Base-by-base conservation (phyloP, 1,140 invertebrate genomes). In the Drosophila carrolli region DNA sequence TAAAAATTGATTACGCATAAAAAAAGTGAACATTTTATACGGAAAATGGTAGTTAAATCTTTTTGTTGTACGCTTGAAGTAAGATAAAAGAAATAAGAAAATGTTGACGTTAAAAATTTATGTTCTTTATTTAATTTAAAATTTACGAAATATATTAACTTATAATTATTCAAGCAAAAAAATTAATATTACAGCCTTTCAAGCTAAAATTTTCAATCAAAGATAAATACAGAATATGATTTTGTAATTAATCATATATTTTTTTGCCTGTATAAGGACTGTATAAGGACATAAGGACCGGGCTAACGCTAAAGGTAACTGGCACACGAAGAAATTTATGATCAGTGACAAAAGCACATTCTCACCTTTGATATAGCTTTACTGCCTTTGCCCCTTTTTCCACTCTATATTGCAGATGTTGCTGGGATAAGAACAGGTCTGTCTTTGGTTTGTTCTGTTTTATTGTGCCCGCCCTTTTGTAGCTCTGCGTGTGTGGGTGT, bases 271-370 rank as follows among this genome's bases (percentile, higher is more conserved):
- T 62, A 53, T 29, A 37, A 16, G n/a, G n/a, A n/a, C n/a, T n/a
- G n/a, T n/a, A n/a, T n/a, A n/a, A n/a, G n/a, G n/a, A 14, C 38
- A 50, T n/a, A 23, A 35, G 35, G 58, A 10, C 11, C 58, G 37
- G 40, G 35, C 40, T 32, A 61, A 68, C 56, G 47, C 55, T 27
- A 75, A 66, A 57, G 55, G 77, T 50, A 77, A 66, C 58, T 57
- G 59, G 74, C 27, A 50, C 88, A 60, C 75, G 57, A 67, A 68
- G 68, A 83, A 88, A 88, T 88, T 88, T 88, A 88, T 88, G 84
- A 88, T 88, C 84, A 89, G 80, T 80, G 84, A 83, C 84, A 89
- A 88, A 89, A 89, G 84, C 80, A 88, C 84, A 88, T 84, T 89
- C 71, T 81, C 83, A 88, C 79, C 82, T 86, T 81, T 86, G 79